A percentile compares a stretch with the other conserved stretches of the same genome.
Conservation (phyloP, 2,113 vertebrate genomes). For the Xyliphius kryptos region DNA sequence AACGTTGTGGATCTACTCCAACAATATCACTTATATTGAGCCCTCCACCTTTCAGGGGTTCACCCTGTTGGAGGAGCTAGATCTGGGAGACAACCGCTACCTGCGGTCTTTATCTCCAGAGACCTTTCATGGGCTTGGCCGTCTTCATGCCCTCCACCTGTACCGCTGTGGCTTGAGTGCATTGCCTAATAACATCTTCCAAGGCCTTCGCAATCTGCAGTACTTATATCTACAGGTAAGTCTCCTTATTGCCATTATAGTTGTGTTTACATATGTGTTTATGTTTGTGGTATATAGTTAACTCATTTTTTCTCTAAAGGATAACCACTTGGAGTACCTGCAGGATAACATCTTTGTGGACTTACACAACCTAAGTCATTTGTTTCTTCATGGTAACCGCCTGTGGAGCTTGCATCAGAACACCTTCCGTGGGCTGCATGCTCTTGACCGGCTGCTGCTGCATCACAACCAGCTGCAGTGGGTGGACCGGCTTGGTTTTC, state of each 20-base stretch:
- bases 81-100: conserved; percentile 89
- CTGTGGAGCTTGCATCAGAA: conserved; percentile 89
- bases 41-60: conserved; percentile 89
- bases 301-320: conserved; percentile 52
- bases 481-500: conserved; percentile 85
- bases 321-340: conserved; percentile 90
- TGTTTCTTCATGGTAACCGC: conserved; percentile 92
- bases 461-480: conserved; percentile 93
- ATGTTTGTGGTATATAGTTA: no score
- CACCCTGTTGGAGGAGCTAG: conserved; percentile 88
- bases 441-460: conserved; percentile 87
- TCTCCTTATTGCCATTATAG: no score
- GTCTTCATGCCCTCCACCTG: conserved; percentile 88
- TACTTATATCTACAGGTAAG: conserved; percentile 90
- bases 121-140: conserved; percentile 86
- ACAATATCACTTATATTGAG: conserved; percentile 94
- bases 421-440: conserved; percentile 89
- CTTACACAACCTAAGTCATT: conserved; percentile 93
- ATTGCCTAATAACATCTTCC: conserved; percentile 80
- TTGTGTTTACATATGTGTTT: no score
- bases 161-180: conserved; percentile 86
- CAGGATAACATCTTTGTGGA: conserved; percentile 94
- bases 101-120: conserved; percentile 80
- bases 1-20: conserved; percentile 95
- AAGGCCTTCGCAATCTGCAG: conserved; percentile 86